phyloP scores from a whole-genome alignment of 2,113 vertebrate genomes.

The Pseudorectes ferrugineus region DNA sequence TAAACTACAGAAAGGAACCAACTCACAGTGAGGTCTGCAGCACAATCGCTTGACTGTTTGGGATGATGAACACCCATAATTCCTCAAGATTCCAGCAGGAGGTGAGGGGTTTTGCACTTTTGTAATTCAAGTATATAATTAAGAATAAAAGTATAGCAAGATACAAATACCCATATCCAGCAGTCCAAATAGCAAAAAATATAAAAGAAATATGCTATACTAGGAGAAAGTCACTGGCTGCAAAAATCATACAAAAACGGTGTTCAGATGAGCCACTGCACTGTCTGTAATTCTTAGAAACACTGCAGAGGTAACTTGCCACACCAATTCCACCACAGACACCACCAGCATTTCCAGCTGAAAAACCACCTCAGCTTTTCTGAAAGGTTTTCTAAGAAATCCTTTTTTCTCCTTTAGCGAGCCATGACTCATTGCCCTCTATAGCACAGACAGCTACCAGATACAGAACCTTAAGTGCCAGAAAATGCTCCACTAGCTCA shows the following conservation, averaged over 20 bases:
- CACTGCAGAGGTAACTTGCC: not conserved
- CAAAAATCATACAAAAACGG: not conserved
- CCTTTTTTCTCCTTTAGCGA: not conserved
- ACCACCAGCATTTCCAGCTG: not conserved
- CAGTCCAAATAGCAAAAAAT: not conserved
- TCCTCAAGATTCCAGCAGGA: not conserved
- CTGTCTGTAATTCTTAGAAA: constrained; percentile 13
- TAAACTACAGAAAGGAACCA: not conserved
- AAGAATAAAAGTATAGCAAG: not conserved
- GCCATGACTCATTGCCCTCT: constrained; percentile 27
- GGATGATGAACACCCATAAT: not conserved
- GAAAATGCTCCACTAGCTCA: constrained; percentile 40
- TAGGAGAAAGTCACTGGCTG: not conserved
- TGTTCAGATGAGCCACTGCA: not conserved
- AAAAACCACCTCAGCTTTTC: not conserved
- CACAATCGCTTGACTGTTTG: not conserved
- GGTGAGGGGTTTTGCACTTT: not conserved
- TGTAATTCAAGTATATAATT: not conserved
- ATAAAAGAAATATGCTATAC: not conserved
- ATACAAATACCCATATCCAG: not conserved
- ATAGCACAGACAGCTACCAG: constrained; percentile 48
- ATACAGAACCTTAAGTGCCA: constrained; percentile 19
- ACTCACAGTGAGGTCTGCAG: not conserved
- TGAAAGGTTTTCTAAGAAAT: constrained; percentile 52
- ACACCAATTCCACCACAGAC: constrained; percentile 15